phyloP scores from a whole-genome alignment of 2,888 invertebrate genomes.

The Fragum fragum region DNA sequence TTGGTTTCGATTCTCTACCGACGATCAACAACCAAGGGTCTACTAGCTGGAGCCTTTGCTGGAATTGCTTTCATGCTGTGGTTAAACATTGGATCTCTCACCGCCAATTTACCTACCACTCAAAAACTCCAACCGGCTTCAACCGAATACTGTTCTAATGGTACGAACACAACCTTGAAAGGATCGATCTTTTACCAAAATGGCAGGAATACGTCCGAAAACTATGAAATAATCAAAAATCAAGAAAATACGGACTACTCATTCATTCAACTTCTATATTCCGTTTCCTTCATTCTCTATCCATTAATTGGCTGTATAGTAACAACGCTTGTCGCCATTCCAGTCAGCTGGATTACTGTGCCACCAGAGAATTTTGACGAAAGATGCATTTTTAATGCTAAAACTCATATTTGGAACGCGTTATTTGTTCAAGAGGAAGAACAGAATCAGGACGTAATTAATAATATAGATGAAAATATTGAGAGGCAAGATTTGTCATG shows the following conservation, averaged over 20 bases:
- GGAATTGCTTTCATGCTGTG: constrained; percentile 23
- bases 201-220: neutral
- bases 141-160: neutral
- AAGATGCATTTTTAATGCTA: constrained; percentile 3
- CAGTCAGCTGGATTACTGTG: neutral
- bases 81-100: constrained; percentile 1
- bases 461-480: neutral
- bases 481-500: neutral
- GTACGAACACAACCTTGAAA: neutral
- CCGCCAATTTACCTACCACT: neutral
- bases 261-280: neutral
- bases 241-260: neutral
- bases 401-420: neutral
- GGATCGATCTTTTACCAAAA: neutral
- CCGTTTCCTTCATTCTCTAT: neutral
- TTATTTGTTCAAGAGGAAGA: neutral
- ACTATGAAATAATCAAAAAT: neutral
- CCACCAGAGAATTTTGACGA: neutral
- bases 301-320: neutral
- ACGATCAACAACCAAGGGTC: constrained; percentile 4
- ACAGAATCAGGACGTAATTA: neutral
- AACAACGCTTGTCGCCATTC: neutral
- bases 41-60: neutral
- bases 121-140: neutral
- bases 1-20: constrained; percentile 7